Base-by-base conservation (phyloP, 2,888 invertebrate genomes). In the Sceliomorpha sp. region DNA sequence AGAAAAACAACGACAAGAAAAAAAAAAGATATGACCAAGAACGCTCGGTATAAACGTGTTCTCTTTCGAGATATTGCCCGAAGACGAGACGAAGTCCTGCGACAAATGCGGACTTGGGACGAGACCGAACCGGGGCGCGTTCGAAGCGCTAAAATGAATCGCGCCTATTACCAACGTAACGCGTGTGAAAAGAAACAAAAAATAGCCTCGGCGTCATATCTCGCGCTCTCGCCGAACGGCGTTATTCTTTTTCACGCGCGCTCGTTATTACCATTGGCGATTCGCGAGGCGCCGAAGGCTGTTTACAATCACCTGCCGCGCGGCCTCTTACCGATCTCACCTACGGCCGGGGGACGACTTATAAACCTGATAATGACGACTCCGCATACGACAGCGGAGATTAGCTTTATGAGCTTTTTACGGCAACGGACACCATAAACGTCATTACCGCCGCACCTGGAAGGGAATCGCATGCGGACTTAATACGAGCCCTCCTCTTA, bases 331-430 rank as follows among this genome's bases (percentile, higher is more conserved):
- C 37, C 12, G 55, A 56, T 45, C 42, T 50, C 50, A 50, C 59
- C 59, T 45, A 29, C 29, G 39, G 39, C 58, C n/a, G n/a, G n/a
- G 14, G 58, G 10, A 53, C 58, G 42, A 53, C 47, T 59, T 53
- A 39, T 34, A 37, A 39, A 51, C 36, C 66, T 42, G 48, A 59
- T 67, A 67, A 67, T 67, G 59, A 67, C 37, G 29, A 53, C 47
- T 59, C 13, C n/a, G 53, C 59, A 29, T 53, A 59, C 64, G 17
- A 55, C 50, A 51, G n/a, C n/a, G 14, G 34, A 70, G 67, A 76
- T 77, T 74, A 74, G 66, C 60, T 79, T 78, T 76, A 79, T 69
- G 72, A 48, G 67, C 51, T 56, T 77, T 78, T 78, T 67, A 67
- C 20, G 44, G 47, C 58, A 59, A 76, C 75, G 50, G 66, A 64